Percentiles rank a stretch among this genome's conserved stretches.
phyloP scores from a whole-genome alignment of 1,140 invertebrate species.

The Aphidius ervi region DNA sequence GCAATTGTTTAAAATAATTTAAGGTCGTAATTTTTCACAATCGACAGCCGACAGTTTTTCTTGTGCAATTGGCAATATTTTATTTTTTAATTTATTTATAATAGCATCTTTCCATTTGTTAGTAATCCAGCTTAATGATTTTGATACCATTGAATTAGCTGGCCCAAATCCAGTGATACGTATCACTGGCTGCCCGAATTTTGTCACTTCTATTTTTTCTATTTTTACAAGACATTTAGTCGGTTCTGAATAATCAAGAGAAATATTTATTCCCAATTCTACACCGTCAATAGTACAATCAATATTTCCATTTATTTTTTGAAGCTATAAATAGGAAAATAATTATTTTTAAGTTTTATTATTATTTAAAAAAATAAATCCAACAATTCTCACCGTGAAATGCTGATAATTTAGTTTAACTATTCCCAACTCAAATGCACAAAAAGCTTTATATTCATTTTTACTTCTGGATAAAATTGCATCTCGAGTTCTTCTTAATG shows the following conservation, averaged over 20 bases:
- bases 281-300: not conserved
- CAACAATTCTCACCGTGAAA: too few relatives aligned
- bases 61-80: constrained; percentile 4
- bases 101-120: constrained; percentile 24
- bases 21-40: constrained; percentile 18
- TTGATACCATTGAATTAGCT: constrained; percentile 16
- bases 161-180: constrained; percentile 24
- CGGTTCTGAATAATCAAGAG: constrained; percentile 1
- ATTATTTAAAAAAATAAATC: too few relatives aligned
- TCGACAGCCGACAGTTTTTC: not conserved
- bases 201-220: constrained; percentile 12
- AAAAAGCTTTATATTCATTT: too few relatives aligned
- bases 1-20: not conserved
- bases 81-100: constrained; percentile 3
- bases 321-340: not conserved
- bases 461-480: too few relatives aligned
- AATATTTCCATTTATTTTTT: not conserved
- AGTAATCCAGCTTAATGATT: constrained; percentile 22
- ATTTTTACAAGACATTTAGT: constrained; percentile 11
- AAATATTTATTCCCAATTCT: not conserved
- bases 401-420: too few relatives aligned
- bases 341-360: too few relatives aligned
- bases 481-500: too few relatives aligned
- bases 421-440: too few relatives aligned
- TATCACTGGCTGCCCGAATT: constrained; percentile 22